A percentile compares a stretch with the other conserved stretches of the same genome.
phyloP scores from a whole-genome alignment of 2,113 vertebrate species.

The Lophura nycthemera region DNA sequence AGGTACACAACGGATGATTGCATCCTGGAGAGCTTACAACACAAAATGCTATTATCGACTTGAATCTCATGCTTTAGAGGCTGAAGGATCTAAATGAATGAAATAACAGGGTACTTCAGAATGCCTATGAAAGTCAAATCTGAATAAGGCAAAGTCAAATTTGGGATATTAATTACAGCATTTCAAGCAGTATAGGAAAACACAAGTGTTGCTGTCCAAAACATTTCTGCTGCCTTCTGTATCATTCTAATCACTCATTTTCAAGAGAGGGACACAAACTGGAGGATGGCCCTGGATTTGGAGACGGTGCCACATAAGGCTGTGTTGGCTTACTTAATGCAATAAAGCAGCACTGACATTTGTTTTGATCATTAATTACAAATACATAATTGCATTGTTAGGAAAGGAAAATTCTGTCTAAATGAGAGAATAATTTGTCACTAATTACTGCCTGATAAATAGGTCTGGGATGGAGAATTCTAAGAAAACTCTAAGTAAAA shows the following conservation, averaged over 20 bases:
- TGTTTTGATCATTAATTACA: not conserved
- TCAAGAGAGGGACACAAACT: not conserved
- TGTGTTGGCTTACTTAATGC: not conserved
- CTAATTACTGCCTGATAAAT: not conserved
- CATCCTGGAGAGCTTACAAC: not conserved
- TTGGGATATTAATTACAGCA: not conserved
- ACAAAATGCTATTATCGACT: not conserved
- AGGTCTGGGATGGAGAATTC: not conserved
- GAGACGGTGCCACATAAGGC: not conserved
- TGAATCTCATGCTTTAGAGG: not conserved
- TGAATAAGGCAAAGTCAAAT: not conserved
- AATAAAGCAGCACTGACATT: not conserved
- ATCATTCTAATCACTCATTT: not conserved
- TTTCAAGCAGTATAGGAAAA: not conserved
- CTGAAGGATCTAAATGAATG: not conserved
- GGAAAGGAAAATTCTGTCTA: not conserved
- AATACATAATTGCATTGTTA: not conserved
- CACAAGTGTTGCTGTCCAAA: not conserved
- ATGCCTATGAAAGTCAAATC: not conserved
- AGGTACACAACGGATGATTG: accelerated
- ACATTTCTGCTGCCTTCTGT: not conserved
- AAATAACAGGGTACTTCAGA: not conserved
- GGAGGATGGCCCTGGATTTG: not conserved
- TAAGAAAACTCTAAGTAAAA: not conserved
- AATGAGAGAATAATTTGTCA: not conserved